Base-by-base conservation (phyloP, 2,888 invertebrate species). In the Bruchidius siliquastri region DNA sequence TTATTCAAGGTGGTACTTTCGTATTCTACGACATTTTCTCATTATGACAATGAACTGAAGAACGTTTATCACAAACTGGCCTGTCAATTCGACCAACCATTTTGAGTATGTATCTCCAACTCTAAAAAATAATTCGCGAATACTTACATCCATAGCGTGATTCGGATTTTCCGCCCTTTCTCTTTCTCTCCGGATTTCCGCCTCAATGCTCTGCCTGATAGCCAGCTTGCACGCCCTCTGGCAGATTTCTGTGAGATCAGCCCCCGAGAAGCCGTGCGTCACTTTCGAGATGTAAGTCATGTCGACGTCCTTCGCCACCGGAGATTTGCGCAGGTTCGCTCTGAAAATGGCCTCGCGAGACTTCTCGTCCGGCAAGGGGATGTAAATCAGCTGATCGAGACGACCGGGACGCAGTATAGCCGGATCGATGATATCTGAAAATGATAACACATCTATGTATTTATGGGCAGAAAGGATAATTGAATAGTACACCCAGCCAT, bases 141-240 rank as follows among this genome's bases (percentile, higher is more conserved):
- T 26, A 90, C 94, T 92, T 85, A 95, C 95, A 84, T 96, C 95
- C 96, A 96, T 95, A 0, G 80, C 79, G 21, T 92, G 91, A 79
- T 91, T 92, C 76, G 91, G 90, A 86, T 95, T 93, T 78, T 92
- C 90, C 79, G 93, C 93, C 72, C 96, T 90, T 78, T 96, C 95
- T 79, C 94, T 92, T 88, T 99, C 98, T 79, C 95, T 91, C 69
- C 92, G 90, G 80, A 99, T 96, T 88, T 99, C 99, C 0, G 94
- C 92, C 88, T 99, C 99, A 86, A 99, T 99, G 82, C 96, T 94
- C 87, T 99, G 98, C 73, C 99, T 92, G 88, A 99, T 99, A 80
- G 99, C 99, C 83, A 99, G 90, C 88, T 99, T 99, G 88, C 99
- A 99, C 68, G 99, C 99, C 79, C 99, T 92, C 88, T 99, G 99